Evolutionary conservation across 1,140 invertebrate species (phyloP).

Genomic region (Drosophila hydei): DNA sequence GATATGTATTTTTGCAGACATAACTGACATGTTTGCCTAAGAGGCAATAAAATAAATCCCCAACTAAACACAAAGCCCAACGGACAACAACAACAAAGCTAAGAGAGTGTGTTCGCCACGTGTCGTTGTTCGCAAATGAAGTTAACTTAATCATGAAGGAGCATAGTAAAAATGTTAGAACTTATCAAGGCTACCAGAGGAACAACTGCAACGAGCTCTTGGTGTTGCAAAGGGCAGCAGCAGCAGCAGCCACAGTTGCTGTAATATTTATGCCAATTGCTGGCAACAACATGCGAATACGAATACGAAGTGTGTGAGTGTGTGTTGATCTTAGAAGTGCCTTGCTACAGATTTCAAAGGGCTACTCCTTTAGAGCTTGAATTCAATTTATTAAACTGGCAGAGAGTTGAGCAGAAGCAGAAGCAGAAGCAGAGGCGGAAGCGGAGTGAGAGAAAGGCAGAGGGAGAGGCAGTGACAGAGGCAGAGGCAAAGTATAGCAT

Average conservation of each 20-base stretch:
- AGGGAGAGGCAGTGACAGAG: too few relatives aligned
- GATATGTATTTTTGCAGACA: conserved; percentile 81
- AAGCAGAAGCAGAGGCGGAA: too few relatives aligned
- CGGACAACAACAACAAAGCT: conserved; percentile 23
- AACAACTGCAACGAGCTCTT: conserved; percentile 25
- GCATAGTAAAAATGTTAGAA: conserved; percentile 78
- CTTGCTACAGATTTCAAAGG: conserved; percentile 12
- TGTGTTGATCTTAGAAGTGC: conserved; percentile 75
- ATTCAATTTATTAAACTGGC: conserved; percentile 79
- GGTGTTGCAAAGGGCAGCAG: conserved; percentile 32
- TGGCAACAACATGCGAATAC: conserved; percentile 49
- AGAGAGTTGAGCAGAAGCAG: conserved; percentile 63
- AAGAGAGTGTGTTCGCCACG: conserved; percentile 45
- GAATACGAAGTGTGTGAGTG: conserved; percentile 57
- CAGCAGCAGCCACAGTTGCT: conserved; percentile 12
- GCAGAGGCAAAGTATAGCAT: too few relatives aligned
- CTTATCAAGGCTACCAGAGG: conserved; percentile 68
- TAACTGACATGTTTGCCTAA: conserved; percentile 82
- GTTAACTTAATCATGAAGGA: conserved; percentile 75
- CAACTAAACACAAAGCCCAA: conserved; percentile 49
- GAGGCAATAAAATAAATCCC: conserved; percentile 79
- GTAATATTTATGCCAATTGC: conserved; percentile 81
- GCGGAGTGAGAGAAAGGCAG: too few relatives aligned
- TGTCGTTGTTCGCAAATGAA: conserved; percentile 71
- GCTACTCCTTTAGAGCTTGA: conserved; percentile 51